Conservation (phyloP, 1,140 invertebrate species). For the Drosophila virilis region DNA sequence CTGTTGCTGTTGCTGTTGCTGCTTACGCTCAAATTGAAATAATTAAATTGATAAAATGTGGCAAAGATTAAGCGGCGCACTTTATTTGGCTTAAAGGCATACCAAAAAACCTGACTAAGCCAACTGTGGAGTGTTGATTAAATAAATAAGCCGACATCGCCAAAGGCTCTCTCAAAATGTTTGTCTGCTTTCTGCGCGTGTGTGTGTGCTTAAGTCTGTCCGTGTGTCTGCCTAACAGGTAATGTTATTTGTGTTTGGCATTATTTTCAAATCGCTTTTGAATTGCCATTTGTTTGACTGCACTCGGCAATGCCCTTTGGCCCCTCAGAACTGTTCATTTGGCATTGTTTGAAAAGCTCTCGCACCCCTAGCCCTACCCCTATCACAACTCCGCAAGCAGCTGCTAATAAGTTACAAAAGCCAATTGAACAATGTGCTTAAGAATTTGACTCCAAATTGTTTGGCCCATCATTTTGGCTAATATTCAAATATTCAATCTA, state of each 20-base stretch:
- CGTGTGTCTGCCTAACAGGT: constrained; percentile 62
- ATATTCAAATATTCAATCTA: constrained; percentile 21
- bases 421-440: constrained; percentile 67
- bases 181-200: constrained; percentile 13
- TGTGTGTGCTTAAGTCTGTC: constrained; percentile 9
- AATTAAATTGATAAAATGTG: constrained; percentile 83
- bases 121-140: constrained; percentile 82
- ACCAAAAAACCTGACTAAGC: constrained; percentile 60
- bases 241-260: constrained; percentile 81
- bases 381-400: not conserved
- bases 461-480: constrained; percentile 16
- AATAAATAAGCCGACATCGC: constrained; percentile 78
- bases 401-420: constrained; percentile 27
- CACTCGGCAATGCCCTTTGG: constrained; percentile 52
- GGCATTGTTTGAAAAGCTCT: constrained; percentile 43
- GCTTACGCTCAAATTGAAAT: constrained; percentile 83
- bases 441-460: constrained; percentile 53
- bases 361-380: not conserved
- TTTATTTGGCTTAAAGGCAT: constrained; percentile 81
- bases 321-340: constrained; percentile 67
- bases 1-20: constrained; percentile 43
- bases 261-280: constrained; percentile 81
- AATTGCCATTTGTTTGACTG: constrained; percentile 65
- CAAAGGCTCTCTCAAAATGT: constrained; percentile 39
- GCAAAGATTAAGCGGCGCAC: constrained; percentile 82